A percentile compares a stretch with the other conserved stretches of the same genome.
Conservation (phyloP, 2,113 vertebrate genomes). For the Ctenomys sociabilis region DNA sequence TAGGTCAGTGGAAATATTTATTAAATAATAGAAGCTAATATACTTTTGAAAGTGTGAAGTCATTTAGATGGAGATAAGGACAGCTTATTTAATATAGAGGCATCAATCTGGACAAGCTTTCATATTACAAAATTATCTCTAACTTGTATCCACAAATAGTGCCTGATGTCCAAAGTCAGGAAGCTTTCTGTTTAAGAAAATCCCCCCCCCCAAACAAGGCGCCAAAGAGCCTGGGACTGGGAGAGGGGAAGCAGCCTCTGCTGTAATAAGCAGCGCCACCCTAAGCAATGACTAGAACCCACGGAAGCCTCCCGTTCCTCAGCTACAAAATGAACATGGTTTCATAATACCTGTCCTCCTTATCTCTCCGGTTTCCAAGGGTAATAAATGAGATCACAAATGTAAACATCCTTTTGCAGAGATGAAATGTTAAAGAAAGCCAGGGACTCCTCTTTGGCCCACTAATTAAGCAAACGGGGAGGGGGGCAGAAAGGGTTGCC, state of each 20-base stretch:
- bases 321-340: background rate
- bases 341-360: slow-evolving; percentile 31
- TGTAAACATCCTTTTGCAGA: background rate
- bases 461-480: slow-evolving; percentile 28
- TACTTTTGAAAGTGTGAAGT: slow-evolving; percentile 48
- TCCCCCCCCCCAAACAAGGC: slow-evolving; percentile 44
- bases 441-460: background rate
- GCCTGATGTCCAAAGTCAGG: slow-evolving; percentile 65
- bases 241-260: slow-evolving; percentile 6
- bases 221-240: slow-evolving; percentile 62
- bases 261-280: slow-evolving; percentile 1
- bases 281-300: background rate
- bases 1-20: slow-evolving; percentile 35
- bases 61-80: slow-evolving; percentile 62
- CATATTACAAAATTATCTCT: slow-evolving; percentile 63
- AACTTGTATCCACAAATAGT: slow-evolving; percentile 51
- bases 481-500: background rate
- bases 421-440: slow-evolving; percentile 40
- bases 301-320: background rate
- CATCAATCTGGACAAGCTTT: slow-evolving; percentile 47
- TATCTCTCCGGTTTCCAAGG: background rate
- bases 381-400: slow-evolving; percentile 36
- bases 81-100: slow-evolving; percentile 34
- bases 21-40: slow-evolving; percentile 48
- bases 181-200: slow-evolving; percentile 73